A percentile compares a stretch with the other conserved stretches of the same genome.
Evolutionary conservation across 2,888 invertebrate genomes (phyloP).

Genomic region (Ypsolopha sequella): DNA sequence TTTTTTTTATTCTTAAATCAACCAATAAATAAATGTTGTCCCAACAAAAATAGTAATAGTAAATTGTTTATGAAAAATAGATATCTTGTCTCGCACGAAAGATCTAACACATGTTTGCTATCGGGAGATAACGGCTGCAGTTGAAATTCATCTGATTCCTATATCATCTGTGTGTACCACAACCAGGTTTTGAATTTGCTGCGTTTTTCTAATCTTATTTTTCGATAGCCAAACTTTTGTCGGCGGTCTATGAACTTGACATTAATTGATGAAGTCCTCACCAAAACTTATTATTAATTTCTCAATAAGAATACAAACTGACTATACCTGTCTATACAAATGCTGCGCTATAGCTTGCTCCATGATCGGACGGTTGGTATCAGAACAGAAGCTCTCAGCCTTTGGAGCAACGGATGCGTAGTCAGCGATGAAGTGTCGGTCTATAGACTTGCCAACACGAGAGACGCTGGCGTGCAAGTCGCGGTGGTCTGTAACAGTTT

Average conservation of each 20-base stretch:
- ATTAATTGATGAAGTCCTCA: neutral
- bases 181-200: too few relatives aligned
- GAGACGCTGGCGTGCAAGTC: conserved; percentile 76
- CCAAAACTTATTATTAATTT: neutral
- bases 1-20: too few relatives aligned
- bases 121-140: too few relatives aligned
- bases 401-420: conserved; percentile 88
- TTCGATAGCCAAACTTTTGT: neutral
- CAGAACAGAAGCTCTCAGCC: conserved; percentile 83
- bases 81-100: too few relatives aligned
- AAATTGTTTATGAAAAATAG: too few relatives aligned
- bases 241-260: too few relatives aligned
- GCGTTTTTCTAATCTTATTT: neutral
- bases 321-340: conserved; percentile 85
- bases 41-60: too few relatives aligned
- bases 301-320: neutral
- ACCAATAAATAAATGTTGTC: too few relatives aligned
- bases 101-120: too few relatives aligned
- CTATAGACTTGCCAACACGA: conserved; percentile 96
- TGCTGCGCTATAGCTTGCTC: conserved; percentile 92
- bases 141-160: too few relatives aligned
- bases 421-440: conserved; percentile 93
- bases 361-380: conserved; percentile 66
- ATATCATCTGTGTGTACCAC: too few relatives aligned
- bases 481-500: conserved; percentile 43